Evolutionary conservation across 2,797 vertebrate genomes (phyloP).

Genomic region (Mionectes olivaceus): DNA sequence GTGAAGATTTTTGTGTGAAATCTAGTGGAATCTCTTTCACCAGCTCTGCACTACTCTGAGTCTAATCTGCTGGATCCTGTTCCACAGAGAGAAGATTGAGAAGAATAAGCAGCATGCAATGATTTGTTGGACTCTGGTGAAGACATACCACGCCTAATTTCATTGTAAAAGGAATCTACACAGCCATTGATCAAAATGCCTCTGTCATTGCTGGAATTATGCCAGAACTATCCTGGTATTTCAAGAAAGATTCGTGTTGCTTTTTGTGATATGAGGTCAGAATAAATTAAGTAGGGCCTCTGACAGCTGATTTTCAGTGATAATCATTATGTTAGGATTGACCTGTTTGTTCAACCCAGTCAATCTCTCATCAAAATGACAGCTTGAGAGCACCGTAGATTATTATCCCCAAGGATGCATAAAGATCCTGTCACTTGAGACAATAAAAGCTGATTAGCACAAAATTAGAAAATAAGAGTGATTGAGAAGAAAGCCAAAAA

Average conservation of each 20-base stretch:
- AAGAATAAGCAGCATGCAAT: background rate
- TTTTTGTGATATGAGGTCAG: slow-evolving; percentile 53
- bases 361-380: slow-evolving; percentile 34
- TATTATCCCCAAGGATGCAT: slow-evolving; percentile 34
- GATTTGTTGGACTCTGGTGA: slow-evolving; percentile 44
- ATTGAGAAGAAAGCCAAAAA: background rate
- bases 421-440: slow-evolving; percentile 16
- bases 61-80: slow-evolving; percentile 2
- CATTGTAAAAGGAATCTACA: background rate
- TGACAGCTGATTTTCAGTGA: slow-evolving; percentile 57
- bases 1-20: slow-evolving; percentile 11
- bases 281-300: slow-evolving; percentile 53
- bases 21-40: background rate
- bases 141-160: slow-evolving; percentile 14
- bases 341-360: slow-evolving; percentile 56
- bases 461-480: slow-evolving; percentile 19
- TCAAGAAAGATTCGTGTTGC: slow-evolving; percentile 39
- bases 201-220: slow-evolving; percentile 9
- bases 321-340: slow-evolving; percentile 62
- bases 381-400: background rate
- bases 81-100: background rate
- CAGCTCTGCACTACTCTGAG: background rate
- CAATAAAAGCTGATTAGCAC: slow-evolving; percentile 22
- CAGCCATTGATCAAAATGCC: slow-evolving; percentile 53
- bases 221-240: slow-evolving; percentile 15